These are phyloP conservation scores for Pyralis farinalis DNA, from an alignment of 2,888 invertebrate genomes.

Conservation along the genomic window DNA sequence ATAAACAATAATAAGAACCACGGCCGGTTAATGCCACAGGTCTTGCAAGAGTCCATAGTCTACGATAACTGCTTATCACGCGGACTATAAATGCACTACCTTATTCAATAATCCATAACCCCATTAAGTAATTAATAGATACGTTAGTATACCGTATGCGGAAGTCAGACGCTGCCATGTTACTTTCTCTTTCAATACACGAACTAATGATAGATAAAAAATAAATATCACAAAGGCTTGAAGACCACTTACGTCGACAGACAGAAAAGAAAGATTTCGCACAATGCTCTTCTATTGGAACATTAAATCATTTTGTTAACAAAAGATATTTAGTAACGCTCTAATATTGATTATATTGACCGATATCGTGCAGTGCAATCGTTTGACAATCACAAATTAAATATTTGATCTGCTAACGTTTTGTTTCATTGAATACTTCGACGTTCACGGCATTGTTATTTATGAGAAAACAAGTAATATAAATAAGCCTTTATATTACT, in stretches of 20 bases:
- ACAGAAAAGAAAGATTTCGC: background rate
- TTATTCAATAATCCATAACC: no score
- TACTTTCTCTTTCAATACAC: slow-evolving; percentile 6
- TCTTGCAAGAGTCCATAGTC: no score
- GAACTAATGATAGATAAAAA: slow-evolving; percentile 5
- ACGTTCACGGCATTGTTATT: no score
- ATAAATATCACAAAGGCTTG: background rate
- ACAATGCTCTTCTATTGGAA: background rate
- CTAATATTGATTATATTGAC: background rate
- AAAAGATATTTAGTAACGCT: background rate
- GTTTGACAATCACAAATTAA: background rate
- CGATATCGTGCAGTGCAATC: background rate
- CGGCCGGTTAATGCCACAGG: no score
- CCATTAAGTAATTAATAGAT: no score
- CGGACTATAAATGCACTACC: no score
- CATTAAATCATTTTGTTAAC: background rate
- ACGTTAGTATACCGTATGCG: no score
- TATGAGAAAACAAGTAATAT: no score
- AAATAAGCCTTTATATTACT: no score
- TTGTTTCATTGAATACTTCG: no score
- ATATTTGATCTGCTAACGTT: background rate
- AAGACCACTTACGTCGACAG: background rate
- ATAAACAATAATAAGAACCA: no score
- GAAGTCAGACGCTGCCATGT: background rate
- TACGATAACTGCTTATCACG: no score